Percentiles rank a stretch among this genome's conserved stretches.
Conservation (phyloP, 2,888 invertebrate species). For the Bhutanitis thaidina region DNA sequence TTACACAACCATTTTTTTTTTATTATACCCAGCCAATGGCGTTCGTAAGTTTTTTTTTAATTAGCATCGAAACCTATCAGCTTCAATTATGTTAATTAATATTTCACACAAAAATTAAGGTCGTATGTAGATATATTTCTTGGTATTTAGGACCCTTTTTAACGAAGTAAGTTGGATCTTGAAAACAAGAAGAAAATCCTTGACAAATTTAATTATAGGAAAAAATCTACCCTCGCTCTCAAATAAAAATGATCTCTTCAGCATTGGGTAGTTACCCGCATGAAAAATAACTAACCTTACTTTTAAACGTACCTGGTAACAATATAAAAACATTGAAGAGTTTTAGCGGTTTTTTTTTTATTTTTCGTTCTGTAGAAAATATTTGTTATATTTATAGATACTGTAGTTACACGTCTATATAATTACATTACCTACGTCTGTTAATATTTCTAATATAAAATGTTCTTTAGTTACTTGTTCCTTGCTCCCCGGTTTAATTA, state of each 20-base stretch:
- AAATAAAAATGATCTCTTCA: background rate
- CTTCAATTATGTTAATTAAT: background rate
- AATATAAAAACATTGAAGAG: too few relatives aligned
- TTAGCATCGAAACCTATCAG: background rate
- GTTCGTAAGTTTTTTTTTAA: background rate
- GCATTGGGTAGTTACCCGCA: background rate
- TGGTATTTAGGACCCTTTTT: constrained; percentile 1
- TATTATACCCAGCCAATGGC: background rate
- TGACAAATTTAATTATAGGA: constrained; percentile 5
- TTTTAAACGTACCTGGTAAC: too few relatives aligned
- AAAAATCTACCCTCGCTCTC: constrained; percentile 8
- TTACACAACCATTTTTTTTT: constrained; percentile 27
- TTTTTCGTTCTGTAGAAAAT: too few relatives aligned
- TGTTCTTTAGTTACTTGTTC: too few relatives aligned
- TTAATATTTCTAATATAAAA: too few relatives aligned
- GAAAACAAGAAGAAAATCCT: background rate
- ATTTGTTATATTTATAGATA: too few relatives aligned
- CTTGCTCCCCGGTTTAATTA: too few relatives aligned
- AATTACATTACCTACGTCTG: too few relatives aligned
- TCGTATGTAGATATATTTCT: background rate
- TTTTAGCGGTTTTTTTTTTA: too few relatives aligned
- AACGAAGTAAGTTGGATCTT: background rate
- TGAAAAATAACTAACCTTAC: background rate
- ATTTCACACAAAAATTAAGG: background rate
- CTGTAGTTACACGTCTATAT: too few relatives aligned